These are phyloP conservation scores for Leptinotarsa juncta DNA, from an alignment of 2,888 invertebrate genomes.

Conservation along the genomic window DNA sequence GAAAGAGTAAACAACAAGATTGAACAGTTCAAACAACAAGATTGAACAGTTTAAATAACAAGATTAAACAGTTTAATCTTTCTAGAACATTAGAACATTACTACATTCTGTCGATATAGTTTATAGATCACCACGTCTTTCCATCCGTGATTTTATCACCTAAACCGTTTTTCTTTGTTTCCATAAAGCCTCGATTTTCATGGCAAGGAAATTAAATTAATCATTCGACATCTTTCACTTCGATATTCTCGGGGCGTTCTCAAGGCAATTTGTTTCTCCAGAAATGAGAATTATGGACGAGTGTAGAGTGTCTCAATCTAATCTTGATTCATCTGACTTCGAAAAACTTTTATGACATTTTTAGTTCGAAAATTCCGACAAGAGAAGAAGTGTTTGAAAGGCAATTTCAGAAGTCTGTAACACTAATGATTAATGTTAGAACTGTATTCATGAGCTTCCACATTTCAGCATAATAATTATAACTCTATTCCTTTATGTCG, in stretches of 20 bases:
- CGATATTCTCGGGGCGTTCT: not conserved
- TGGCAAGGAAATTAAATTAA: not conserved
- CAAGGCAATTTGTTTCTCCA: not conserved
- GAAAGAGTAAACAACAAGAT: too few relatives aligned
- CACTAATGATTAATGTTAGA: not conserved
- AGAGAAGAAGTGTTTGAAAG: not conserved
- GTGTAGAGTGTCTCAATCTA: not conserved
- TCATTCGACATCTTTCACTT: not conserved
- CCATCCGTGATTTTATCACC: not conserved
- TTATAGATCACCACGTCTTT: too few relatives aligned
- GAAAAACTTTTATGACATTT: not conserved
- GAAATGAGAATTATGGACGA: not conserved
- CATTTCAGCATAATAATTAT: too few relatives aligned
- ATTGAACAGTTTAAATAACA: too few relatives aligned
- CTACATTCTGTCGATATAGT: too few relatives aligned
- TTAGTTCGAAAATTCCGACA: not conserved
- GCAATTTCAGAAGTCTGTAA: not conserved
- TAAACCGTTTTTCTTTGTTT: not conserved
- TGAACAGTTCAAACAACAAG: too few relatives aligned
- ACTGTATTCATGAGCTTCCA: not conserved
- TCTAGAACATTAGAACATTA: too few relatives aligned
- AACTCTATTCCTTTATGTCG: too few relatives aligned
- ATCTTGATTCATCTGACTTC: slow-evolving; percentile 2
- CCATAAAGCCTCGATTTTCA: not conserved
- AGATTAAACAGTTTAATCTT: too few relatives aligned